phyloP scores from a whole-genome alignment of 2,113 vertebrate genomes.

The Rallus limicola region DNA sequence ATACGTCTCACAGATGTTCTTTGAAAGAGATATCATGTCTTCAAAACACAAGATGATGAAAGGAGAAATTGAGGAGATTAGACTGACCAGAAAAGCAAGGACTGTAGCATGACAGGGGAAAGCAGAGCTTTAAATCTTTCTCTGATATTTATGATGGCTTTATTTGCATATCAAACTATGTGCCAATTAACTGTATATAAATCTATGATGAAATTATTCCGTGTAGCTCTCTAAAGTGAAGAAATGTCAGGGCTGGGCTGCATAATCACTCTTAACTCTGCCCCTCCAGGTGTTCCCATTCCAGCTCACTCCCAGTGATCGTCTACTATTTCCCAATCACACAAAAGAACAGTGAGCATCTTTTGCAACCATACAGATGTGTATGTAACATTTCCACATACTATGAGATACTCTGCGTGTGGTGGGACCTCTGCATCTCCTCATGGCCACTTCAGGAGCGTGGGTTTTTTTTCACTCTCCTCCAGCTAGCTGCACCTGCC shows the following conservation, averaged over 20 bases:
- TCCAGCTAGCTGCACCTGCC: not conserved
- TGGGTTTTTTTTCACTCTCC: not conserved
- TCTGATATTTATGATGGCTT: slow-evolving; percentile 4
- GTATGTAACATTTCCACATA: not conserved
- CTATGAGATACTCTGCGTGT: not conserved
- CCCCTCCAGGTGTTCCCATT: slow-evolving; percentile 41
- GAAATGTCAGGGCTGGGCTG: slow-evolving; percentile 17
- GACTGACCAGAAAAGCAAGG: slow-evolving; percentile 53
- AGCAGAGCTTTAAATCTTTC: not conserved
- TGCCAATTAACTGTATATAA: slow-evolving; percentile 23
- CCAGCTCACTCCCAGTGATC: not conserved
- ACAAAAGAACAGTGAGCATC: not conserved
- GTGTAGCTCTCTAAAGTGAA: not conserved
- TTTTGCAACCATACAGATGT: not conserved
- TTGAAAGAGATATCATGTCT: not conserved
- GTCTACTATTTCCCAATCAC: not conserved
- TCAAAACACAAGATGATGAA: slow-evolving; percentile 45
- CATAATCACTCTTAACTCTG: slow-evolving; percentile 23
- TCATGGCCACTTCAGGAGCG: not conserved
- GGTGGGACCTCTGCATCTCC: not conserved
- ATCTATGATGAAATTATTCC: not conserved
- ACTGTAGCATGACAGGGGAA: not conserved
- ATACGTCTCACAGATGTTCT: not conserved
- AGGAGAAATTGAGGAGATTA: not conserved
- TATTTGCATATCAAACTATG: slow-evolving; percentile 45